Evolutionary conservation across 1,140 invertebrate genomes (phyloP), one percentile per base, ranked within the genome.

Genomic region (Tribolium castaneum): DNA sequence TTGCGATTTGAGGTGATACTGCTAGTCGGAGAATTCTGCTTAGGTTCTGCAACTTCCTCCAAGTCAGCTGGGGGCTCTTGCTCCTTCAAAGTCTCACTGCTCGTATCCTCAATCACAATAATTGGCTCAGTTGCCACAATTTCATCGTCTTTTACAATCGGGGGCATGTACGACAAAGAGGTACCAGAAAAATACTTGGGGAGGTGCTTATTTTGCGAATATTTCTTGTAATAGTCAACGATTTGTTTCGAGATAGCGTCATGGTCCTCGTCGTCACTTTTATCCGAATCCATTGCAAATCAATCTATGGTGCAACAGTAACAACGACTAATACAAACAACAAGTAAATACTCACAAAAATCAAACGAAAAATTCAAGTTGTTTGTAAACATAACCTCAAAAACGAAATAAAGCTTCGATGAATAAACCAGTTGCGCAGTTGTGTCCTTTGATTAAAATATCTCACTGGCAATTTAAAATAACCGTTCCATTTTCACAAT

Each of bases 1-100:
- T 90, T 91, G 5, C 90, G 87, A 80, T 91, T 89, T 1, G 92
- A 93, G 2, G 90, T 89, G 0, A 92, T 83, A 82, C 92, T 93
- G 62, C 91, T 92, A 34, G 90, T 89, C 9, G 91, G 91, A 5
- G 91, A 92, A n/a, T 25, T 71, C 70, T 78, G 39, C 45, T 79
- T 75, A 34, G 12, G 12, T 45, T 80, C 56, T 22, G 49, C 51
- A 13, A 9, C 19, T 49, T 80, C 49, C 39, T 50, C 34, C 56
- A 72, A 62, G 2, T 16, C 54, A 16, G 52, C 7, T 35, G 59
- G 6, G 12, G 54, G 9, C 62, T 49, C 19, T 74, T 59, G 16
- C 13, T 4, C 22, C 50, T n/a, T 30, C 25, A 12, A 13, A 6
- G 59, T 66, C n/a, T 34, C 59, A 35, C 25, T 39, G 13, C 14